Base-by-base conservation (phyloP, 2,888 invertebrate genomes). In the Strigamia crassipes region DNA sequence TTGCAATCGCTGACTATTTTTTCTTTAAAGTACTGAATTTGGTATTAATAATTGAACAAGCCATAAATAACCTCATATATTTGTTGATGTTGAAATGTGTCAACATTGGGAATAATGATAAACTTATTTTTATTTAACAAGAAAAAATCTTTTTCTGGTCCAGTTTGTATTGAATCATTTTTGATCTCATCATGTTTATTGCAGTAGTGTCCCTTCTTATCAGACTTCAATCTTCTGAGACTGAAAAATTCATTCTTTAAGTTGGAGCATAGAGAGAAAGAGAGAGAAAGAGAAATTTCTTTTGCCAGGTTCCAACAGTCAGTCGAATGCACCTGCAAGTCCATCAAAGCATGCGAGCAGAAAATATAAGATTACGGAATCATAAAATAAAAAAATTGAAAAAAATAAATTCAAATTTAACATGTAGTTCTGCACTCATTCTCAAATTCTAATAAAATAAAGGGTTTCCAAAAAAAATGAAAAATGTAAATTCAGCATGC, bases 251-350 rank as follows among this genome's bases (percentile, higher is more conserved):
- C 73, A 73, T 73, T 31, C 31, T 27, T 23, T n/a, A 66, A 12
- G 12, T 15, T 3, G 23, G 23, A n/a, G n/a, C 51, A n/a, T 1
- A 66, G 1, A 23, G 15, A 27, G 15, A 61, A 61, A 73, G 31
- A 51, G 27, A 31, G 8, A 27, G 27, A 6, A 1, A 12, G 31
- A 73, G 31, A 73, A 27, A 73, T 73, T 73, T 27, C 73, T 38
- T 38, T 38, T 31, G 73, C 27, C 73, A 73, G 73, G 73, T 73
- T 73, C 73, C 1, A 73, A 73, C 73, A 73, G 73, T 73, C 73
- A 73, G 73, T 73, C 73, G 73, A 73, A 73, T 31, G 73, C 73
- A 73, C 73, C 73, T 73, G 73, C n/a, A 73, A 73, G 73, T 73
- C 73, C 73, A 73, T 73, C 73, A 73, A 73, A 27, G 27, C 73